Percentiles rank a stretch among this genome's conserved stretches.
Conservation (phyloP, 1,140 invertebrate genomes). For the Micrasema longulum region DNA sequence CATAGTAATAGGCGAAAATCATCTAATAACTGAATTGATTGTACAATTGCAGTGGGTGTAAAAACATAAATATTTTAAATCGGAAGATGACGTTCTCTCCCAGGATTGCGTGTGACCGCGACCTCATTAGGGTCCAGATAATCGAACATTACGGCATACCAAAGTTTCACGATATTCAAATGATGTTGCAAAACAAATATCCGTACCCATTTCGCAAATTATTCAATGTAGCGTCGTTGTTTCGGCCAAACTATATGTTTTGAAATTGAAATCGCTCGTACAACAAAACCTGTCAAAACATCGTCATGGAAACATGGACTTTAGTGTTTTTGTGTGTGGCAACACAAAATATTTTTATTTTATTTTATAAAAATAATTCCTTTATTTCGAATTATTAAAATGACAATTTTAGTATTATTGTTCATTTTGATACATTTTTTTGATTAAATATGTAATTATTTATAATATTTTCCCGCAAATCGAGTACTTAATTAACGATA, state of each 20-base stretch:
- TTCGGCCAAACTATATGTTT: constrained; percentile 34
- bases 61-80: constrained; percentile 34
- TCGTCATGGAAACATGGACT: constrained; percentile 41
- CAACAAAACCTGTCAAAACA: constrained; percentile 43
- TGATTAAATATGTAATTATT: too few species aligned
- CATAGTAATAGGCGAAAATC: constrained; percentile 4
- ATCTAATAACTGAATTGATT: constrained; percentile 33
- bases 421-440: too few species aligned
- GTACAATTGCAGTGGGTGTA: constrained; percentile 35
- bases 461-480: too few species aligned
- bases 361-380: too few species aligned
- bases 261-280: constrained; percentile 40
- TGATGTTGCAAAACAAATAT: too few species aligned
- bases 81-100: constrained; percentile 31
- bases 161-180: too few species aligned
- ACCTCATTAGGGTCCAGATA: constrained; percentile 31
- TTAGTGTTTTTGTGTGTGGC: constrained; percentile 7
- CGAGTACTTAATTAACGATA: too few species aligned
- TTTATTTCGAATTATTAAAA: too few species aligned
- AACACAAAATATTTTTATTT: too few species aligned
- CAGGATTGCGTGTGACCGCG: constrained; percentile 17
- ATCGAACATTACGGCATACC: too few species aligned
- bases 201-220: constrained; percentile 16
- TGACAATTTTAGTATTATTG: too few species aligned
- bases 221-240: constrained; percentile 3